These are phyloP conservation scores for Salticus scenicus DNA, from an alignment of 2,888 invertebrate species.

Conservation along the genomic window DNA sequence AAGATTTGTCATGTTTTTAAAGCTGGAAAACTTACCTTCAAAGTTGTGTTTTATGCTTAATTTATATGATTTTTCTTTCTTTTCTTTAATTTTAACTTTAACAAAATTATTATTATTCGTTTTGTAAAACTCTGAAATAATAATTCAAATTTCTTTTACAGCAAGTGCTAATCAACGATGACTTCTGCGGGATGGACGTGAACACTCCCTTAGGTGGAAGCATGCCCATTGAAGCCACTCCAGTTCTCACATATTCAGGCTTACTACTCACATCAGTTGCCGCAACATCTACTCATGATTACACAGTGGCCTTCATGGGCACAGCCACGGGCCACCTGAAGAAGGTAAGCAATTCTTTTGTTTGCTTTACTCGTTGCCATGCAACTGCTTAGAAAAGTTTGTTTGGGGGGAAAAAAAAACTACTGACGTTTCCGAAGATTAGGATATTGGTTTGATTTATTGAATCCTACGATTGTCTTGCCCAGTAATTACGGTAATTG, in stretches of 20 bases:
- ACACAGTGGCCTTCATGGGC: conserved; percentile 97
- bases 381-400: not conserved
- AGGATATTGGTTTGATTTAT: not conserved
- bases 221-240: conserved; percentile 89
- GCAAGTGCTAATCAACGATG: conserved; percentile 94
- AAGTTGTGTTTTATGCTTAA: no score
- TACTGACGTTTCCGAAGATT: not conserved
- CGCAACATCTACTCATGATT: conserved; percentile 95
- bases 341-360: conserved; percentile 80
- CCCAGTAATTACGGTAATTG: not conserved
- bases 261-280: conserved; percentile 91
- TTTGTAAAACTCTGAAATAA: not conserved
- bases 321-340: conserved; percentile 93
- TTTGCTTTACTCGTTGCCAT: conserved; percentile 6
- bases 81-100: not conserved
- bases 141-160: conserved; percentile 74
- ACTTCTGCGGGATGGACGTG: conserved; percentile 96
- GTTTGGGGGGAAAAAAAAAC: not conserved
- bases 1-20: no score
- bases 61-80: not conserved
- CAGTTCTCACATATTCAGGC: conserved; percentile 87
- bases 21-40: no score
- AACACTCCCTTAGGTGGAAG: conserved; percentile 96
- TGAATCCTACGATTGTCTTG: conserved; percentile 1
- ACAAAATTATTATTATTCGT: not conserved